Conservation (phyloP, 2,113 vertebrate genomes). For the Micronisus gabar region DNA sequence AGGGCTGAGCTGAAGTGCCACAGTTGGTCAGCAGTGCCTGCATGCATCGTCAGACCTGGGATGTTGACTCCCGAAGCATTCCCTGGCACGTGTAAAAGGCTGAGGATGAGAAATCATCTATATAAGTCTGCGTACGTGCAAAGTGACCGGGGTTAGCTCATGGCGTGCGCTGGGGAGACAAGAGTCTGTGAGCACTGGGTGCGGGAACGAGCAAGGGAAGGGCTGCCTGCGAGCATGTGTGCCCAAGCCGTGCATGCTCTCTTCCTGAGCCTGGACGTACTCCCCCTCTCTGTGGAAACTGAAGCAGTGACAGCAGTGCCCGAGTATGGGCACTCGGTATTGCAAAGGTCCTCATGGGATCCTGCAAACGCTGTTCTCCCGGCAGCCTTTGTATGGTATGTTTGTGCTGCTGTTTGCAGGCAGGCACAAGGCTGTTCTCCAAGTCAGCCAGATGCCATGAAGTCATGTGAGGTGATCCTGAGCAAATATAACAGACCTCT, state of each 20-base stretch:
- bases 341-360: neutral
- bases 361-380: neutral
- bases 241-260: neutral
- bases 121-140: accelerated
- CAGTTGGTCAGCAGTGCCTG: neutral
- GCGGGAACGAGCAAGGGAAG: neutral
- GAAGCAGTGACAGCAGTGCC: neutral
- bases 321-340: neutral
- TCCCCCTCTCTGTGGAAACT: neutral
- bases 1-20: neutral
- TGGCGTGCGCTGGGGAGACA: accelerated
- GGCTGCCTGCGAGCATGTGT: accelerated
- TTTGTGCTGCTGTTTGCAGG: neutral
- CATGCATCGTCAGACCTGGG: accelerated
- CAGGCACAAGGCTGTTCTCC: neutral
- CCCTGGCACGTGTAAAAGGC: neutral
- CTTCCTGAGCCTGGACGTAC: neutral
- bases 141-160: neutral
- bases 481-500: conserved; percentile 2
- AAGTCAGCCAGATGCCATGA: conserved; percentile 21
- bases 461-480: conserved; percentile 33
- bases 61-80: neutral
- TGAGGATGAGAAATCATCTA: neutral
- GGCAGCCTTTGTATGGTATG: neutral
- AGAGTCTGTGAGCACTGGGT: neutral